Base-by-base conservation (phyloP, 2,797 vertebrate species). In the Melanotaenia trifasciata region DNA sequence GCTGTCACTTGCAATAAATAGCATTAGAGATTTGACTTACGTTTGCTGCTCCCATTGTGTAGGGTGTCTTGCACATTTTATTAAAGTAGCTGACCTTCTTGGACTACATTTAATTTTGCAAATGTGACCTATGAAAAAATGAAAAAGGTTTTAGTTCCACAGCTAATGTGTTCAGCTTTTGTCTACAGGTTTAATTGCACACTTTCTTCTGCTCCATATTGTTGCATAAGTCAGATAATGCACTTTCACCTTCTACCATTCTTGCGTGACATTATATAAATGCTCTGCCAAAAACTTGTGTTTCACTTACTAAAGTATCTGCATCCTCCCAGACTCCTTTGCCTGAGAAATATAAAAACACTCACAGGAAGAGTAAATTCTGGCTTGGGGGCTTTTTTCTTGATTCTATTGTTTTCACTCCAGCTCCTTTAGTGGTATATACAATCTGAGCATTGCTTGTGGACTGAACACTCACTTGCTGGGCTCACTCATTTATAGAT, bases 331-430 rank as follows among this genome's bases (percentile, higher is more conserved):
- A 83, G 83, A 85, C 87, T 89, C 80, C 83, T 87, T 87, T 70
- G 78, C 81, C 77, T 80, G 68, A 90, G 88, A 91, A 89, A 91
- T 94, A 91, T 84, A 93, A 96, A 96, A 96, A 96, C 94, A 94
- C 92, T 94, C 91, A 94, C 95, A 96, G 95, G 96, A 95, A 96
- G 93, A 90, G 94, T 94, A 72, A 93, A 95, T 94, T 95, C 84
- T 84, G 93, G 70, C 85, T 64, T 74, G 87, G 80, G 90, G 89
- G 78, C 92, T 86, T 84, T 93, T 93, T 89, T 86, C 92, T 93
- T 84, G 80, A 90, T 89, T 86, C 93, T 89, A 94, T 96, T 96
- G 95, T 96, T 95, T 94, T 78, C 84, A 67, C 74, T 79, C 77
- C 76, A 67, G 75, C 82, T 80, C 67, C 53, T 64, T 81, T 70